Conservation (phyloP, 2,888 invertebrate species). For the Drosophila multiciliata region DNA sequence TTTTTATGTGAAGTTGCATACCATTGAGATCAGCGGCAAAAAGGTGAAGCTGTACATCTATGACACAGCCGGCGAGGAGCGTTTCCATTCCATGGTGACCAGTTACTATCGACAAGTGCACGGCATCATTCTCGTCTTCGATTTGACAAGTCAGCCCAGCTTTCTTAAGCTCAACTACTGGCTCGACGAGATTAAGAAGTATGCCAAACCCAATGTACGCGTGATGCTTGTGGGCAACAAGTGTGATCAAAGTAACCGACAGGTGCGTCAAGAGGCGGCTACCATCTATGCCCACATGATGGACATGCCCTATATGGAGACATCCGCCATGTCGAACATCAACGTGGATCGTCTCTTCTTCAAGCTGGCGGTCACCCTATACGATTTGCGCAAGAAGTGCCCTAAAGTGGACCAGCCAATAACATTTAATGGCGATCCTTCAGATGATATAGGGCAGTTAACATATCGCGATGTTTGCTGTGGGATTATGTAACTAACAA, state of each 20-base stretch:
- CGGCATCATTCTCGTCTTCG: conserved; percentile 98
- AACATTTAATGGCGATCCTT: too few relatives aligned
- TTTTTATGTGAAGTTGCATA: conserved; percentile 98
- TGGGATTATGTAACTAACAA: background rate
- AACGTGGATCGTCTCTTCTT: conserved; percentile 98
- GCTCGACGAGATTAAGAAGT: conserved; percentile 99
- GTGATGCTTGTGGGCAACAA: conserved; percentile 99
- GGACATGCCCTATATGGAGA: conserved; percentile 99
- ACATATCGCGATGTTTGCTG: too few relatives aligned
- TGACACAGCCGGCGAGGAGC: conserved; percentile 98
- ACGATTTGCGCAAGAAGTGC: background rate
- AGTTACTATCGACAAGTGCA: conserved; percentile 98
- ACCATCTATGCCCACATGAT: conserved; percentile 98
- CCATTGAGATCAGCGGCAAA: conserved; percentile 98
- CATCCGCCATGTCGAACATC: conserved; percentile 97
- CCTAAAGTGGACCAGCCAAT: too few relatives aligned
- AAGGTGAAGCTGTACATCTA: conserved; percentile 97
- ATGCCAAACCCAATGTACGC: conserved; percentile 97
- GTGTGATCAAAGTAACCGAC: conserved; percentile 98
- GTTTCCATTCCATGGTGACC: conserved; percentile 97
- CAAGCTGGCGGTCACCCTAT: conserved; percentile 28
- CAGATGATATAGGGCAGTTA: too few relatives aligned
- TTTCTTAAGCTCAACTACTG: conserved; percentile 99
- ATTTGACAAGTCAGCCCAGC: conserved; percentile 98
- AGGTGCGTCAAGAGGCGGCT: conserved; percentile 97